Evolutionary conservation across 2,113 vertebrate species (phyloP).

Genomic region (Oxyura jamaicensis): DNA sequence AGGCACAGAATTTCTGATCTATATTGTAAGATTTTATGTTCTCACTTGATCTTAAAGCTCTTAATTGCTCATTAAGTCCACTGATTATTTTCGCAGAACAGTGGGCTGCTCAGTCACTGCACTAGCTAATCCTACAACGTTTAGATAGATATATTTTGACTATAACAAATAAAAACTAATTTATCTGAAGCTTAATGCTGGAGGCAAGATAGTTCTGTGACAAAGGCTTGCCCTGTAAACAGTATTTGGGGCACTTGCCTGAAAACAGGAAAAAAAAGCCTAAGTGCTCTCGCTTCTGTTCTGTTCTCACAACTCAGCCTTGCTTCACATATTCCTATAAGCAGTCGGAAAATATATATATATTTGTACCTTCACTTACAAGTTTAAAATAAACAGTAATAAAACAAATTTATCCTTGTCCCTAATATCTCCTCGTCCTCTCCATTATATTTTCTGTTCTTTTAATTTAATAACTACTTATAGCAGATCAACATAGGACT

Average conservation of each 20-base stretch:
- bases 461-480: background rate
- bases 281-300: background rate
- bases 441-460: background rate
- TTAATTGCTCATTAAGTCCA: constrained; percentile 2
- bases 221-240: background rate
- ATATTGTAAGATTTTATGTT: background rate
- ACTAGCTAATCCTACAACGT: background rate
- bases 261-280: background rate
- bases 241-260: background rate
- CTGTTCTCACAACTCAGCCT: background rate
- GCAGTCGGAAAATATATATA: background rate
- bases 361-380: background rate
- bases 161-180: background rate
- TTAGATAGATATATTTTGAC: background rate
- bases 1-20: background rate
- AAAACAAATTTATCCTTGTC: background rate
- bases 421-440: background rate
- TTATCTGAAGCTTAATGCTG: background rate
- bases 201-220: background rate
- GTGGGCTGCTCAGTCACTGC: background rate
- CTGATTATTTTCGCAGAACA: background rate
- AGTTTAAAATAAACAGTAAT: background rate
- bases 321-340: background rate
- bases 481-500: background rate
- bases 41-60: background rate